Evolutionary conservation across 35 echinoderm and acorn worm genomes (phyloP), one percentile per base, ranked within the genome.

Genomic region (Lytechinus variegatus): DNA sequence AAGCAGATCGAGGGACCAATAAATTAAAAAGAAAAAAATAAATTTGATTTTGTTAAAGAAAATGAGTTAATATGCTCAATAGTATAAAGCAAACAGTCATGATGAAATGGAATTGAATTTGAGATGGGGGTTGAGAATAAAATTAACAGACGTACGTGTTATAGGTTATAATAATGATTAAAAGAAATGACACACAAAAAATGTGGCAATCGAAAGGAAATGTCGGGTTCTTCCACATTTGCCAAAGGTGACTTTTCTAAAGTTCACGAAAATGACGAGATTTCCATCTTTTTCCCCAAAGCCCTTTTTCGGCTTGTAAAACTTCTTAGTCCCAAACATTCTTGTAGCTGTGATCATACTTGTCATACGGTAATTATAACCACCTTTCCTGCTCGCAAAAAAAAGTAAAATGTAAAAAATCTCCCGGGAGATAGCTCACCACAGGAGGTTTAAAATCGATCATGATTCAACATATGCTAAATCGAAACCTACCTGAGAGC

Each of bases 331-430:
- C 66, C 66, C 66, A 24, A 24, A 24, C 66, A 79, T n/a, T 16
- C 66, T 79, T 79, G 66, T 79, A 79, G 66, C 66, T n/a, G 19
- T 79, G 66, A 79, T 79, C 66, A 79, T 24, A n/a, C 66, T n/a
- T 79, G 66, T 79, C 66, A 79, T 79, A 16, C 66, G 66, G 66
- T 79, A 79, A 79, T 79, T 79, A 79, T 79, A 79, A 79, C 66
- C 66, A 79, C 4, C 66, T 79, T 79, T 79, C 66, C 66, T 79
- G 19, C 21, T 79, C 21, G 66, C 66, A 79, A 79, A 79, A 72
- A 72, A n/a, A 44, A 44, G 33, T 44, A 44, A 44, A 44, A 44
- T 44, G 33, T 44, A 44, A 44, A 79, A 16, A 24, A 79, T 6
- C 66, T 79, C 66, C 66, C 66, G 6, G 12, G 66, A 79, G 66